These are phyloP conservation scores for Drosophila equinoxialis DNA, from an alignment of 1,140 invertebrate species.

Conservation along the genomic window DNA sequence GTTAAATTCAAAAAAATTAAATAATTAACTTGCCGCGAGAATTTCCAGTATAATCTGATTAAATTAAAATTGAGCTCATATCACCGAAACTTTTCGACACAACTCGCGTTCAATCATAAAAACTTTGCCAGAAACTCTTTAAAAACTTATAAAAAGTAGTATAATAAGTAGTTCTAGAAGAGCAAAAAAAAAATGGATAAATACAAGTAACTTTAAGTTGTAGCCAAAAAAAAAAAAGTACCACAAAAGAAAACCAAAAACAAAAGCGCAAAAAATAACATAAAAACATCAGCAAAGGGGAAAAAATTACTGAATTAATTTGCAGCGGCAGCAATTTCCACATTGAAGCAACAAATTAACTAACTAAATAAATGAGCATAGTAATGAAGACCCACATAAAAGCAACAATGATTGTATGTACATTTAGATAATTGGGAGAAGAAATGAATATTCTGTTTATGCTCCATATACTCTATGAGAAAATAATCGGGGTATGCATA, in stretches of 20 bases:
- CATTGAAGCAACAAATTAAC: slow-evolving; percentile 2
- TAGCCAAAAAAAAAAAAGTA: slow-evolving; percentile 1
- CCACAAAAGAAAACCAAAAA: neutral
- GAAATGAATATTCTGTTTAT: neutral
- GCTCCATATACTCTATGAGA: neutral
- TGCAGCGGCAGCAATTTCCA: neutral
- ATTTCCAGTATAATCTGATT: no score
- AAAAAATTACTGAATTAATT: slow-evolving; percentile 4
- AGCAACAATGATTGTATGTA: neutral
- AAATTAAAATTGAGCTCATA: no score
- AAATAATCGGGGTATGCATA: no score
- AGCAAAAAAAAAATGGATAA: slow-evolving; percentile 5
- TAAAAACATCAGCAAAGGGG: no score
- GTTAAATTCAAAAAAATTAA: neutral
- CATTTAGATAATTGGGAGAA: neutral
- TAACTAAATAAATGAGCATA: neutral
- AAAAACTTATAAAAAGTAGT: no score
- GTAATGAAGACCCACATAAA: neutral
- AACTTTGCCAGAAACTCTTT: no score
- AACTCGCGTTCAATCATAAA: no score
- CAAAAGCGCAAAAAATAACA: neutral
- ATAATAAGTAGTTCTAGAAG: no score
- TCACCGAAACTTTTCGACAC: no score
- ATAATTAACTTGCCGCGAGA: no score
- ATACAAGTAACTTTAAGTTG: neutral